Conservation (phyloP, 2,888 invertebrate species). For the Steinernema scapterisci region DNA sequence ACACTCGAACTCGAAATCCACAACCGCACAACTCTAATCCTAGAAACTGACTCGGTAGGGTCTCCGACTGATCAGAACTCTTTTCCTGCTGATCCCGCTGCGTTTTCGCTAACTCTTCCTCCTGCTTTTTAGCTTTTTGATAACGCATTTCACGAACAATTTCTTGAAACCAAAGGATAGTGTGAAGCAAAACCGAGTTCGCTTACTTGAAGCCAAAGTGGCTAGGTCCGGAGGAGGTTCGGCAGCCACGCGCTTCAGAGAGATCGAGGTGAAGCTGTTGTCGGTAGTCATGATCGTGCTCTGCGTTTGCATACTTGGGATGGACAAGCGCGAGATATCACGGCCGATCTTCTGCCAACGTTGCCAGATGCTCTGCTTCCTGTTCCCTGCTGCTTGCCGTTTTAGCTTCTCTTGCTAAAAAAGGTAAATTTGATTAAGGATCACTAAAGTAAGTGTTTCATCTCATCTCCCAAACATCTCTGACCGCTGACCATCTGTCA, state of each 20-base stretch:
- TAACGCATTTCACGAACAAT: slow-evolving; percentile 17
- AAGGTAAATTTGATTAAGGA: no score
- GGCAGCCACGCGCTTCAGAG: slow-evolving; percentile 29
- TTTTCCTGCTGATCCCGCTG: background rate
- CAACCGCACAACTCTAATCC: background rate
- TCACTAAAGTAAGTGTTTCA: no score
- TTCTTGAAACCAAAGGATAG: slow-evolving; percentile 15
- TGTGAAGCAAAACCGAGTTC: background rate
- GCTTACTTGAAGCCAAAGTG: slow-evolving; percentile 13
- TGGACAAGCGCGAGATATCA: slow-evolving; percentile 32
- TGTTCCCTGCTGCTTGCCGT: slow-evolving; percentile 42
- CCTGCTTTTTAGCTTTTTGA: slow-evolving; percentile 21
- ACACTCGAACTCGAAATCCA: background rate
- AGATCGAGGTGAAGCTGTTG: slow-evolving; percentile 15
- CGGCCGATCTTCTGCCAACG: slow-evolving; percentile 42
- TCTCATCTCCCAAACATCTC: no score
- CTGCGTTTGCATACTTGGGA: slow-evolving; percentile 25
- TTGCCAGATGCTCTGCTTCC: slow-evolving; percentile 55
- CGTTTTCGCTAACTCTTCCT: background rate
- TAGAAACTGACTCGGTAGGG: slow-evolving; percentile 16
- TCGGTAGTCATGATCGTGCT: slow-evolving; percentile 35
- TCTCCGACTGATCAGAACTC: slow-evolving; percentile 2
- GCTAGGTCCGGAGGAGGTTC: slow-evolving; percentile 12
- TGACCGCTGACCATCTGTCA: no score
- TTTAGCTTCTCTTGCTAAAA: slow-evolving; percentile 51